Evolutionary conservation across 2,888 invertebrate genomes (phyloP).

Genomic region (Hypena proboscidalis): DNA sequence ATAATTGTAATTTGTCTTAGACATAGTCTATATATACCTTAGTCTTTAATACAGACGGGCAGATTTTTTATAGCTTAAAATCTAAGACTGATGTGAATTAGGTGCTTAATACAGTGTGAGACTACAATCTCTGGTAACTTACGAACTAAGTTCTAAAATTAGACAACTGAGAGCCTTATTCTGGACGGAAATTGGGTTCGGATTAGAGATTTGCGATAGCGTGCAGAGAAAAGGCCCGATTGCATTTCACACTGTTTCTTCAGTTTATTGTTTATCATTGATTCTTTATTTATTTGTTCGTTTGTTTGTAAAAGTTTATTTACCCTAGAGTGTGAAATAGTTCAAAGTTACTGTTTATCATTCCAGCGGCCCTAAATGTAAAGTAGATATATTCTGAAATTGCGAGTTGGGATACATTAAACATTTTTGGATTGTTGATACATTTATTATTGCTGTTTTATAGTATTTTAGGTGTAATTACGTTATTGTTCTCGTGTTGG

Average conservation of each 20-base stretch:
- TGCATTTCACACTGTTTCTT: too few species aligned
- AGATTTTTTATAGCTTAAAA: conserved; percentile 44
- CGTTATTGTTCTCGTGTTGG: too few species aligned
- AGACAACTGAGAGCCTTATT: too few species aligned
- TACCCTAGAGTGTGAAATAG: conserved; percentile 14
- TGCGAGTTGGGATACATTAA: not conserved
- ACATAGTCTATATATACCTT: conserved; percentile 24
- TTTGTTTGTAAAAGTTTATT: conserved; percentile 25
- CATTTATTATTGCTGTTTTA: not conserved
- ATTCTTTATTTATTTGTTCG: conserved; percentile 22
- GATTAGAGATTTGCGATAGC: too few species aligned
- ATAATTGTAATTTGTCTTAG: conserved; percentile 27
- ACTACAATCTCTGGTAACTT: not conserved
- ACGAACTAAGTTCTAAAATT: too few species aligned
- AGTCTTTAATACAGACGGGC: conserved; percentile 17
- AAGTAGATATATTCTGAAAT: not conserved
- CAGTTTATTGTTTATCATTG: conserved; percentile 22
- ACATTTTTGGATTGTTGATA: not conserved
- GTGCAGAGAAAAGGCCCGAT: too few species aligned
- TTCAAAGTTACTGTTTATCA: conserved; percentile 20
- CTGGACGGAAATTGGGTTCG: too few species aligned
- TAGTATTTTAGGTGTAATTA: too few species aligned
- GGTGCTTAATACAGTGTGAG: conserved; percentile 61
- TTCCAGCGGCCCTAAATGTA: conserved; percentile 27
- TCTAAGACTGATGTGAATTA: conserved; percentile 65